phyloP scores from a whole-genome alignment of 2,113 vertebrate genomes.

The Lophotis ruficrista region DNA sequence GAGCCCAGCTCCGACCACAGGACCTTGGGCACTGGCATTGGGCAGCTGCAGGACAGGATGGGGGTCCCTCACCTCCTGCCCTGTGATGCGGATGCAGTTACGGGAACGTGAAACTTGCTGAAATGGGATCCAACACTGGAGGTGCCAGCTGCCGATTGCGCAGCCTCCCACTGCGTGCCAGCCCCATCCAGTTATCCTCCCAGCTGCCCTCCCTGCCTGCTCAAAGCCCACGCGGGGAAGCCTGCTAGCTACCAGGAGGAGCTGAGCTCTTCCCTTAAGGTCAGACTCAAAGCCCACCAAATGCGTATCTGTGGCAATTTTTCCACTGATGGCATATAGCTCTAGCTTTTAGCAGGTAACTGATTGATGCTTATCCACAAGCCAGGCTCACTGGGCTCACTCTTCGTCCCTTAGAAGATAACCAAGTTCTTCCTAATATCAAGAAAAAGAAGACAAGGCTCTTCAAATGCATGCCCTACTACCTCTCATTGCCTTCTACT shows the following conservation, averaged over 20 bases:
- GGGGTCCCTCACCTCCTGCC: neutral
- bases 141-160: neutral
- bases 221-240: neutral
- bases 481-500: neutral
- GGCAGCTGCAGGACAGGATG: rapidly evolving
- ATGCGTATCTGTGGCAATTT: neutral
- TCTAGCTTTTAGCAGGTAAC: neutral
- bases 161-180: neutral
- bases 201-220: neutral
- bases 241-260: neutral
- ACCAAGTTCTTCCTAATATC: neutral
- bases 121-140: neutral
- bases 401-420: neutral
- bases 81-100: neutral
- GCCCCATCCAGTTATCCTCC: neutral
- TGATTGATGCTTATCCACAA: neutral
- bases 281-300: neutral
- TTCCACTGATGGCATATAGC: neutral
- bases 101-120: neutral
- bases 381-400: neutral
- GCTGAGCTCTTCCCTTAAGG: neutral
- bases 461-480: neutral
- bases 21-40: neutral
- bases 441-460: neutral
- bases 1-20: neutral